A percentile compares a stretch with the other conserved stretches of the same genome.
Evolutionary conservation across 2,888 invertebrate genomes (phyloP).

Genomic region (Fissipunctia ypsillon): DNA sequence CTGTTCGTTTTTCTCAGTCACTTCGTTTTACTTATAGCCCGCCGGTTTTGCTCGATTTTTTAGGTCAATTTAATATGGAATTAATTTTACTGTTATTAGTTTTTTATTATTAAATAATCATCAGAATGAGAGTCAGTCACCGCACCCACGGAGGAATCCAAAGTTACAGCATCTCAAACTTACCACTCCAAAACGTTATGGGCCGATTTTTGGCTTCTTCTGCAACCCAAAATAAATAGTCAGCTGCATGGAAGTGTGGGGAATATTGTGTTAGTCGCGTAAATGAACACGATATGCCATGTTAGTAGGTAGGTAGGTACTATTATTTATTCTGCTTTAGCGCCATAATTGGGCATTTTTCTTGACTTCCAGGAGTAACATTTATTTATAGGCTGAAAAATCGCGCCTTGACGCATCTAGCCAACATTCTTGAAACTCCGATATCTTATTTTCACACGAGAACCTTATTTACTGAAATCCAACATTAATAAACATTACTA

Average conservation of each 20-base stretch:
- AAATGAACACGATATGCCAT: background rate
- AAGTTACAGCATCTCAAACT: background rate
- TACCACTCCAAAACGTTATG: background rate
- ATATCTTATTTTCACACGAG: background rate
- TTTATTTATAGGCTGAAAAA: background rate
- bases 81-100: too few species aligned
- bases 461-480: background rate
- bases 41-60: too few species aligned
- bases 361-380: too few species aligned
- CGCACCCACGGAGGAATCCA: background rate
- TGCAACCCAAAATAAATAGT: too few species aligned
- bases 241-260: background rate
- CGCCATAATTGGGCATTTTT: background rate
- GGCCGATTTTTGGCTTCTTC: background rate
- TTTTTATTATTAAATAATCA: background rate
- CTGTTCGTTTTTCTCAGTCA: background rate
- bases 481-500: slow-evolving; percentile 41
- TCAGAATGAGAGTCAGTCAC: background rate
- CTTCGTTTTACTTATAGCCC: background rate
- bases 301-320: background rate
- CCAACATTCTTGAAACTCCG: background rate
- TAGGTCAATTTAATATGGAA: too few species aligned
- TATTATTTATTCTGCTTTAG: background rate
- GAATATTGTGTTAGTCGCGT: background rate
- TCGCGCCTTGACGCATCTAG: background rate